These are phyloP conservation scores for Lepidurus apus DNA, from an alignment of 1,140 invertebrate genomes.

Conservation along the genomic window DNA sequence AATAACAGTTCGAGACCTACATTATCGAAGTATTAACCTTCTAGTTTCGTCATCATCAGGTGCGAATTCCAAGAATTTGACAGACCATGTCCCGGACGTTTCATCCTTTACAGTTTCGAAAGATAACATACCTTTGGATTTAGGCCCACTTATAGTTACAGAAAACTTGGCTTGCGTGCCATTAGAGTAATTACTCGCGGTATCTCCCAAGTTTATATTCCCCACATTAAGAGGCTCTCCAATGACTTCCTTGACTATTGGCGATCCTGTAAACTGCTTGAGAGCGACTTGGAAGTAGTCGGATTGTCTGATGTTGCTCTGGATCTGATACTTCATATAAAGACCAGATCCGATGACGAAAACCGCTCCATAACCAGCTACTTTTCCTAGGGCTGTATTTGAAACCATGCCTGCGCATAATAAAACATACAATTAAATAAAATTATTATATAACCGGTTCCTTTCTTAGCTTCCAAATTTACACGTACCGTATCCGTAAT, in stretches of 20 bases:
- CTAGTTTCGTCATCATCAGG: conserved; percentile 14
- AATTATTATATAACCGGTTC: too few relatives aligned
- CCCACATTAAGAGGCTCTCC: conserved; percentile 60
- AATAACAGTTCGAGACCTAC: background rate
- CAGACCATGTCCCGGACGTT: background rate
- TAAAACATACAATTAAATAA: too few relatives aligned
- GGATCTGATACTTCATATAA: conserved; percentile 46
- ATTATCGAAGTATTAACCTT: background rate
- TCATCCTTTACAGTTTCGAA: conserved; percentile 49
- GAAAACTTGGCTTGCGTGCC: conserved; percentile 51
- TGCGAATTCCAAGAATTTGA: background rate
- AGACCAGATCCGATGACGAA: conserved; percentile 47
- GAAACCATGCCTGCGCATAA: conserved; percentile 39
- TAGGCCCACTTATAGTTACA: conserved; percentile 55
- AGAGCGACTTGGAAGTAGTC: conserved; percentile 56
- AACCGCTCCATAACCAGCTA: conserved; percentile 50
- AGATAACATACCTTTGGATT: conserved; percentile 53
- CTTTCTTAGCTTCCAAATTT: too few relatives aligned
- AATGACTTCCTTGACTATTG: conserved; percentile 52
- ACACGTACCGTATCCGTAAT: too few relatives aligned
- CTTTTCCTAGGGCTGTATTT: conserved; percentile 49
- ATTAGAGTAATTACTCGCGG: conserved; percentile 51
- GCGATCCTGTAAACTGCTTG: conserved; percentile 49
- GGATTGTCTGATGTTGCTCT: conserved; percentile 46
- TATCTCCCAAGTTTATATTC: conserved; percentile 52